Evolutionary conservation across 1,140 invertebrate genomes (phyloP).

Genomic region (Drosophila ironensis): DNA sequence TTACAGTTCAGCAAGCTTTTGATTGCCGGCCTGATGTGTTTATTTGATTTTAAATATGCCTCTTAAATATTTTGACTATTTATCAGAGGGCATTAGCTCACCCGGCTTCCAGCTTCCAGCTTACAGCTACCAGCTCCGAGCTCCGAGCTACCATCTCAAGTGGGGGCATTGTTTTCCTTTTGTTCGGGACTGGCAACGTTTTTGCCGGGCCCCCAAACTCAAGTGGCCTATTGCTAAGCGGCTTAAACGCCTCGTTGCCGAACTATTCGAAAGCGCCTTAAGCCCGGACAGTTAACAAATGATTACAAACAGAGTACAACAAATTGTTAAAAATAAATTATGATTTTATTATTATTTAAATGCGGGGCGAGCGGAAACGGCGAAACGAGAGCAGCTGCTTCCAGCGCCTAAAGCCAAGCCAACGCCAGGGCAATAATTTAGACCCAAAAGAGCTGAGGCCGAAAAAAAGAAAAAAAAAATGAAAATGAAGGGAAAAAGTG

Average conservation of each 20-base stretch:
- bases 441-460: slow-evolving; percentile 27
- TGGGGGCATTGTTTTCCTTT: slow-evolving; percentile 49
- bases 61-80: slow-evolving; percentile 75
- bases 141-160: no score
- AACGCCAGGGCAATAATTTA: slow-evolving; percentile 58
- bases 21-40: slow-evolving; percentile 74
- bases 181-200: background rate
- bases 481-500: slow-evolving; percentile 28
- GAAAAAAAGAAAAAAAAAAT: slow-evolving; percentile 1
- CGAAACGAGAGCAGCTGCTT: slow-evolving; percentile 63
- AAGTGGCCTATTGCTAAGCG: slow-evolving; percentile 54
- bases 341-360: slow-evolving; percentile 78
- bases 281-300: slow-evolving; percentile 73
- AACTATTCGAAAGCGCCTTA: slow-evolving; percentile 33
- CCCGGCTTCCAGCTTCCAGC: slow-evolving; percentile 2
- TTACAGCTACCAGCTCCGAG: background rate
- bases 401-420: slow-evolving; percentile 52
- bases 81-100: slow-evolving; percentile 57
- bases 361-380: slow-evolving; percentile 61
- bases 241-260: slow-evolving; percentile 65
- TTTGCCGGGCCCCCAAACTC: background rate
- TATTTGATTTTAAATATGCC: slow-evolving; percentile 79
- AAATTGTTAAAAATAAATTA: slow-evolving; percentile 79
- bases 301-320: slow-evolving; percentile 76
- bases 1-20: slow-evolving; percentile 76